Evolutionary conservation across 2,797 vertebrate genomes (phyloP), one percentile per base, ranked within the genome.

Genomic region (Erethizon dorsatum): DNA sequence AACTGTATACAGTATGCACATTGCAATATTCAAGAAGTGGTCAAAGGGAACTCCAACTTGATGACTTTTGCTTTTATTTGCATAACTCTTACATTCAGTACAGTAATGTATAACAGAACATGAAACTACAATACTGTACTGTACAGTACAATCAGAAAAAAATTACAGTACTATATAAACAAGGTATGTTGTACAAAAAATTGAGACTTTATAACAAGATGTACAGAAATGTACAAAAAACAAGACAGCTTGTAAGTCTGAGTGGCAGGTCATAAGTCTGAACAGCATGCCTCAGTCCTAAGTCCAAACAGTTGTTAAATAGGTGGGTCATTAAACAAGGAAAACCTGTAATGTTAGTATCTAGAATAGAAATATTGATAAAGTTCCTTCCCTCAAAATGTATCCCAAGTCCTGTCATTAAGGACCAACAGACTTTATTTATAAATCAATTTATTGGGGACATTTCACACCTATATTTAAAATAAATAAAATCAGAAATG

Each of bases 391-490:
- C 5, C 37, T 57, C 45, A 41, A 56, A 94, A 86, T 71, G 4
- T 71, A 71, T 78, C 28, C 24, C 10, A 90, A 82, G 12, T 91
- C 33, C 13, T 87, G 15, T 92, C 31, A 75, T 61, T 83, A 95
- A 41, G 4, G 13, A 65, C 12, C 14, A 83, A 57, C 3, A 92
- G 6, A 93, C 88, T 93, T 93, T 93, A 26, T 75, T 78, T 85
- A 88, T 54, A 83, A 59, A 93, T 90, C 8, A 71, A 85, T 61
- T 78, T 93, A 89, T 79, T 73, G 20, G 26, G n/a, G 17, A 78
- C 20, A 84, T 91, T 87, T 97, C 86, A 90, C 4, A 37, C n/a
- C 10, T 91, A 31, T 37, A 92, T 75, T 94, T 87, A 90, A 94
- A 93, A 69, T 11, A 90, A 87, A 79, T 45, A 90, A 90, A 33